Base-by-base conservation (phyloP, 2,113 vertebrate species). In the Himantopus leucocephalus region DNA sequence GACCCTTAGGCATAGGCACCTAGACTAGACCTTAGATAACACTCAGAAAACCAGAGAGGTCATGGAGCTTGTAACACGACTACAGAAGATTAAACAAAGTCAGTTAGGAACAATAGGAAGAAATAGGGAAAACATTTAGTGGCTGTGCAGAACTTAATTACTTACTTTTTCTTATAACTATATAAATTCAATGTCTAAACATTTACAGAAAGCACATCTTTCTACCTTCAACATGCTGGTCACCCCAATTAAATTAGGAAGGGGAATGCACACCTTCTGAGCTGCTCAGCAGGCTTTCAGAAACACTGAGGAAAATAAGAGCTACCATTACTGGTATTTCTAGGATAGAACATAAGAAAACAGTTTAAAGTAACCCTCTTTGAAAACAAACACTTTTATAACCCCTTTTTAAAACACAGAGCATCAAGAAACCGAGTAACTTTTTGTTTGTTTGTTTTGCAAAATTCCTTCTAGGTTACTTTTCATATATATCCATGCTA, bases 1-100 rank as follows among this genome's bases (percentile, higher is more conserved):
- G 43, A 85, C 7, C 8, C 32, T 50, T 35, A 3, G 8, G 9
- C 19, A 24, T 39, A 3, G 9, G 10, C 20, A 26, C 35, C 32
- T 4, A 1, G 41, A 34, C 15, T 39, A 45, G 27, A 10, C 12
- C 23, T 72, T 39, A 0, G 0, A 3, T 7, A 92, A 27, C 22
- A 15, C 34, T 35, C 53, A 19, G 45, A 70, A 62, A 39, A 52
- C 11, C 21, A 32, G 20, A 74, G 63, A 72, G 26, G 14, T n/a
- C 39, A 19, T 5, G 20, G 55, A 82, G 22, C 35, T 59, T 66
- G 37, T 30, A 35, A 81, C 66, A 73, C 17, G 12, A 41, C 34
- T 79, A 27, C 43, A 55, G 52, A 63, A 68, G 34, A 60, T 39
- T 62, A 72, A 88, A 66, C 12, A 37, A 55, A 75, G 37, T 48